These are phyloP conservation scores for Elegia similella DNA, from an alignment of 2,888 invertebrate genomes.

Conservation along the genomic window DNA sequence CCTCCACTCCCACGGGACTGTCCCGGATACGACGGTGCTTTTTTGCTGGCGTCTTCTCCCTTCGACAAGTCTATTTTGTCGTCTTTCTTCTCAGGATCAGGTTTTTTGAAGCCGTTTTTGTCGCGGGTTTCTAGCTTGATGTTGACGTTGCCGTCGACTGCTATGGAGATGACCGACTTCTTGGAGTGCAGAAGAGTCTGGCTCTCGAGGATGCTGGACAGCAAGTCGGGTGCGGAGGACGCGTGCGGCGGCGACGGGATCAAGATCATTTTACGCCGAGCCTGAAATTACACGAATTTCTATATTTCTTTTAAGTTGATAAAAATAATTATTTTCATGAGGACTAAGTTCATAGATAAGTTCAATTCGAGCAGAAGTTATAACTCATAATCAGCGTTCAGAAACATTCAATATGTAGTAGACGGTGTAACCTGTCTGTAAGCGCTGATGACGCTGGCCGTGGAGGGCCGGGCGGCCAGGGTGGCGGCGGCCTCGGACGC, in stretches of 20 bases:
- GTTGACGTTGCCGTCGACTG: conserved; percentile 83
- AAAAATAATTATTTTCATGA: too few species aligned
- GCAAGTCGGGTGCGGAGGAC: conserved; percentile 81
- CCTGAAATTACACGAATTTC: conserved; percentile 52
- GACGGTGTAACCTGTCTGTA: conserved; percentile 74
- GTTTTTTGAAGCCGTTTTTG: conserved; percentile 15
- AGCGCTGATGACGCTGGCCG: conserved; percentile 65
- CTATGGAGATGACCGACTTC: conserved; percentile 79
- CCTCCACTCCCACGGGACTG: conserved; percentile 75
- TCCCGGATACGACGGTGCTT: conserved; percentile 85
- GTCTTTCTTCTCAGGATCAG: conserved; percentile 16
- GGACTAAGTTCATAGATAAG: too few species aligned
- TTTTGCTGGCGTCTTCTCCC: conserved; percentile 51
- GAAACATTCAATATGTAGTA: too few species aligned
- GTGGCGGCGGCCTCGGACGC: conserved; percentile 51
- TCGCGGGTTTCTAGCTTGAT: conserved; percentile 58
- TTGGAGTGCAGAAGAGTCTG: conserved; percentile 87
- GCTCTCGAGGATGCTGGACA: conserved; percentile 86
- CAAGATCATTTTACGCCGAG: conserved; percentile 72
- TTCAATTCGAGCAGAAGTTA: too few species aligned
- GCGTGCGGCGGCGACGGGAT: conserved; percentile 65
- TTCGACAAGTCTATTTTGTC: conserved; percentile 46
- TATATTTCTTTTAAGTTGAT: too few species aligned
- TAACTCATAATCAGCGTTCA: too few species aligned
- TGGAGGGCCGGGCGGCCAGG: conserved; percentile 62